Conservation (phyloP, 30 jellyfish, hydroid and myxozoan species). For the Chrysaora quinquecirrha region DNA sequence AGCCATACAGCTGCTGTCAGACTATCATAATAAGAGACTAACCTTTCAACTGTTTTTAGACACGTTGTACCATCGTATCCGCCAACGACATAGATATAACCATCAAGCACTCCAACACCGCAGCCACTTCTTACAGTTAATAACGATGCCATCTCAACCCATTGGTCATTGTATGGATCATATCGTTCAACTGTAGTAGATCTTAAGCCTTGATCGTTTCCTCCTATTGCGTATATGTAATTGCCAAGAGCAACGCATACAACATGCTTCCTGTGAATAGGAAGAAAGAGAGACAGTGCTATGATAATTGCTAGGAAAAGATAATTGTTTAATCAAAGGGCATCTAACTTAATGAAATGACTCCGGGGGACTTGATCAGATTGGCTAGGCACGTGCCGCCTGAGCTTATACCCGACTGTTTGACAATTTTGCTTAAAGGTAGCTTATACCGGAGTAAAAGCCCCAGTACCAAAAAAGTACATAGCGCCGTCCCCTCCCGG, state of each 20-base stretch:
- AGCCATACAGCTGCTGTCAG: neutral
- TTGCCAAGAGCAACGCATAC: constrained; percentile 91
- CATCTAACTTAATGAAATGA: too few species aligned
- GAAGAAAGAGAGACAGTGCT: neutral
- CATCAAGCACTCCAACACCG: constrained; percentile 94
- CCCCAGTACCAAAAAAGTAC: too few species aligned
- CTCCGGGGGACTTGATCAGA: too few species aligned
- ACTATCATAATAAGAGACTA: neutral
- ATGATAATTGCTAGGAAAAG: too few species aligned
- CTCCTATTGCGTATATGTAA: constrained; percentile 93
- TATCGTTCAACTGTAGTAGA: constrained; percentile 81
- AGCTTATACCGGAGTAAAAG: too few species aligned
- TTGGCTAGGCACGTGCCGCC: too few species aligned
- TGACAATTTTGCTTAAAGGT: too few species aligned
- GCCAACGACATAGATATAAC: constrained; percentile 87
- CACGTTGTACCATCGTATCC: constrained; percentile 92
- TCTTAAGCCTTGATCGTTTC: constrained; percentile 76
- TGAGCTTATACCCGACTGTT: too few species aligned
- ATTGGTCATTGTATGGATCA: constrained; percentile 81
- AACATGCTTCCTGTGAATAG: constrained; percentile 78
- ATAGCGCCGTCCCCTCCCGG: too few species aligned
- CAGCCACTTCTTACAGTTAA: constrained; percentile 88
- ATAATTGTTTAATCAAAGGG: too few species aligned
- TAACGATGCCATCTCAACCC: constrained; percentile 91
- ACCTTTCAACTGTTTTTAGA: constrained; percentile 90